A percentile compares a stretch with the other conserved stretches of the same genome.
These are phyloP conservation scores for Eupithecia inturbata DNA, from an alignment of 2,888 invertebrate species.

Conservation along the genomic window DNA sequence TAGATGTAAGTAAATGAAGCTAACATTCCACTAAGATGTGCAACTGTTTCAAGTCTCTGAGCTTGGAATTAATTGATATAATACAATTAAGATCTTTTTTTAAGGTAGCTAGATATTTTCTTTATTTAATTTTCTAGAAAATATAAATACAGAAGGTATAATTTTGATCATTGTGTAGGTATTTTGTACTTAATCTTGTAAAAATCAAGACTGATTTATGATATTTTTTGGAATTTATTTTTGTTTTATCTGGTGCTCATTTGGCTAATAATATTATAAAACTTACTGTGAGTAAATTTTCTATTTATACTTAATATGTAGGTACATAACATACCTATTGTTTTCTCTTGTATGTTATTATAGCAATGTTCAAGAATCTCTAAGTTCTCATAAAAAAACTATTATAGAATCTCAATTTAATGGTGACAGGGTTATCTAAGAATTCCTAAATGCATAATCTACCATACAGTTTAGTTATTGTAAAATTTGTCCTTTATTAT, in stretches of 20 bases:
- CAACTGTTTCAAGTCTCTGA: not conserved
- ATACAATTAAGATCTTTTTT: not conserved
- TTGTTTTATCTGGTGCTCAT: constrained; percentile 33
- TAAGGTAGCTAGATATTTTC: not conserved
- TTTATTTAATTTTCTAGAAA: not conserved
- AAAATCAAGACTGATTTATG: constrained; percentile 60
- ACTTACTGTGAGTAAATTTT: not conserved
- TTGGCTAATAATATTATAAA: constrained; percentile 8
- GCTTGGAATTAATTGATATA: not conserved
- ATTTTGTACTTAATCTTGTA: constrained; percentile 50
- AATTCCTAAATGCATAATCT: not conserved
- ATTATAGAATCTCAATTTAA: not conserved
- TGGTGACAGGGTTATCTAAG: not conserved
- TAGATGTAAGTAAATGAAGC: constrained; percentile 48
- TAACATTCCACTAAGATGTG: constrained; percentile 60
- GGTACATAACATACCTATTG: not conserved
- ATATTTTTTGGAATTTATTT: constrained; percentile 41
- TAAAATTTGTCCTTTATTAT: not conserved
- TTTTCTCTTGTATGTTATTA: not conserved
- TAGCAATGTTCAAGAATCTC: constrained; percentile 14
- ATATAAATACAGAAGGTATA: not conserved
- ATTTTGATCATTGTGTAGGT: constrained; percentile 8
- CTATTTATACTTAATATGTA: not conserved
- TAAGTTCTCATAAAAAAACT: not conserved
- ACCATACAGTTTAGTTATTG: not conserved